phyloP scores from a whole-genome alignment of 2,888 invertebrate species.

The Sceliomorpha sp. region DNA sequence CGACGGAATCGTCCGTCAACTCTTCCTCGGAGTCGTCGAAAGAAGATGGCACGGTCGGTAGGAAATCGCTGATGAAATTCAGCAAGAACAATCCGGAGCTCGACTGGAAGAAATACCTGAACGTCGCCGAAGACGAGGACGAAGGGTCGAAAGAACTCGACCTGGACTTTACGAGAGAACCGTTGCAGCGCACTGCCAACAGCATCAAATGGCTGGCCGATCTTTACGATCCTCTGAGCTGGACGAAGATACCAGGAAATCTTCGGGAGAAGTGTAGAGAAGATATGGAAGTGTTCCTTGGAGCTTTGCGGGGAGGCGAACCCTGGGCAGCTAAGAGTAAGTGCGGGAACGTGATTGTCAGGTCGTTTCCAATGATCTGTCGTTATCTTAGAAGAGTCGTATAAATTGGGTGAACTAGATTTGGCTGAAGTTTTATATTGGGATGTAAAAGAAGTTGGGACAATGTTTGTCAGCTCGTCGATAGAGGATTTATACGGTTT shows the following conservation, averaged over 20 bases:
- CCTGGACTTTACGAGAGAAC: conserved; percentile 73
- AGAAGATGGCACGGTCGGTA: conserved; percentile 13
- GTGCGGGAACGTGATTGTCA: conserved; percentile 71
- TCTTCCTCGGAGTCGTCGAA: conserved; percentile 43
- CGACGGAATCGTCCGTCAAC: conserved; percentile 38
- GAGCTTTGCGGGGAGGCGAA: conserved; percentile 83
- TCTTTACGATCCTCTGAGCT: conserved; percentile 85
- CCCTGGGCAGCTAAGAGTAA: conserved; percentile 91
- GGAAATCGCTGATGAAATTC: conserved; percentile 60
- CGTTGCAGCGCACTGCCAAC: conserved; percentile 69
- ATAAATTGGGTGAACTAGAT: too few species aligned
- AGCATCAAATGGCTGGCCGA: conserved; percentile 85
- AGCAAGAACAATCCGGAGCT: conserved; percentile 75
- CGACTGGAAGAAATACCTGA: conserved; percentile 74
- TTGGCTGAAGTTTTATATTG: too few species aligned
- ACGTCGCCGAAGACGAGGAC: conserved; percentile 61
- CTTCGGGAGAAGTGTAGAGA: conserved; percentile 82
- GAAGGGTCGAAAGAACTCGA: conserved; percentile 64
- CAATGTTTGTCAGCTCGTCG: too few species aligned
- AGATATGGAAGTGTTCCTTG: conserved; percentile 83
- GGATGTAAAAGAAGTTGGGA: too few species aligned
- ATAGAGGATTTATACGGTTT: too few species aligned
- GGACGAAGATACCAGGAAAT: conserved; percentile 82
- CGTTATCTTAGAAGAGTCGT: too few species aligned
- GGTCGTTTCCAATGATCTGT: too few species aligned